Base-by-base conservation (phyloP, 35 echinoderm and acorn worm genomes). In the Eucidaris tribuloides region DNA sequence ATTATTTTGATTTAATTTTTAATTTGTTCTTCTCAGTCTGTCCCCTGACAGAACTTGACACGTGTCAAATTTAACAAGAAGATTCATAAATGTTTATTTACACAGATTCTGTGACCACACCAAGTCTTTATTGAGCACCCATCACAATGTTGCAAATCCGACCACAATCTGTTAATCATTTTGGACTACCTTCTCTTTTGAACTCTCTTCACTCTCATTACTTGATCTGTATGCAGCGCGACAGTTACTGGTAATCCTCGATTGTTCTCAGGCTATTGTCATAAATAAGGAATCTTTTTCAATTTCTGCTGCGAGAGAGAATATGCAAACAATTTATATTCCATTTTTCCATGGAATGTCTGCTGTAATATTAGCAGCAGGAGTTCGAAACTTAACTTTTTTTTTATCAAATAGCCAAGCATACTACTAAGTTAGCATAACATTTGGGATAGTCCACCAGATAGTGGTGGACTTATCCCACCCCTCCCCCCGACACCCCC, bases 221-320 rank as follows among this genome's bases (percentile, higher is more conserved):
- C 55, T 96, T 96, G 58, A 96, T 79, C 13, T 90, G 84, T 46
- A 91, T 88, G n/a, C 91, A 46, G 3, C 84, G 88, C 32, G 70
- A 48, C 20, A 88, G 52, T 35, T 85, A 45, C 5, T 65, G 66
- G 9, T 50, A 79, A 17, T 85, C 89, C n/a, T 82, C 85, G 31
- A 82, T n/a, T 83, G 20, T 92, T 85, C 19, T 96, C 93, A 17
- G 81, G 84, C 20, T 56, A 45, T 39, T 11, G 44, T 85, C 58
- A 71, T 86, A 34, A 91, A 86, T 33, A 76, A 34, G 0, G 89
- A 83, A n/a, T 85, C 60, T 48, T 91, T 85, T 5, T 91, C 82
- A 42, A 91, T 86, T 68, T 91, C 89, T 83, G 85, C 14, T n/a
- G n/a, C n/a, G n/a, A n/a, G n/a, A n/a, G n/a, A n/a, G n/a, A n/a